Evolutionary conservation across 2,797 vertebrate genomes (phyloP), one percentile per base, ranked within the genome.

Genomic region (Microctenopoma stevenorrisi): DNA sequence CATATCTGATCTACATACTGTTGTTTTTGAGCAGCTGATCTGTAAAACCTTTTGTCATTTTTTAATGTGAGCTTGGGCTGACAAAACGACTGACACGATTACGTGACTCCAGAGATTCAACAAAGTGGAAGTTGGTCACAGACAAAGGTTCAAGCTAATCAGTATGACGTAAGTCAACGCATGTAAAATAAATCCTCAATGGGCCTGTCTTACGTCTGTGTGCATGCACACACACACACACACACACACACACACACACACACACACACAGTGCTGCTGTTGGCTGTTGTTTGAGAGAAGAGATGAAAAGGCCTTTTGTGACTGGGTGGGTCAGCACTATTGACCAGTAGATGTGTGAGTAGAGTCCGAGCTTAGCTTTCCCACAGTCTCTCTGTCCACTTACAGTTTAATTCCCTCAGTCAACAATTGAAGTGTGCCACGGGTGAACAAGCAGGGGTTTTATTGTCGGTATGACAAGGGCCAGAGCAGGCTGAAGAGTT

Each of bases 371-470:
- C 85, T 86, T 83, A 89, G 92, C 90, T 94, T 97, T 97, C 96
- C 95, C 96, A 96, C 96, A 96, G 94, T 89, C 94, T 81, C 78
- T 84, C 88, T 86, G 76, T 83, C 94, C 88, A 93, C 96, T 95
- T 94, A 92, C 70, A 26, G 90, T 88, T 84, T 81, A 76, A 93
- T 93, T 90, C 92, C 94, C 91, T 91, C 78, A 0, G 78, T 86
- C 54, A 93, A 94, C 93, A 96, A 95, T 92, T 89, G 93, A 95
- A 93, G 94, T 94, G 96, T 97, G 96, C 94, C 95, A 88, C 88
- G 82, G 86, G 64, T 86, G 85, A 87, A 79, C 81, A 89, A 86
- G 86, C 87, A 84, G 81, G 55, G 68, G 69, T 81, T 89, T 88
- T 81, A 79, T 78, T 86, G 81, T 87, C 55, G 40, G 78, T 51